Conservation (phyloP, 2,888 invertebrate species). For the Acrobasis suavella region DNA sequence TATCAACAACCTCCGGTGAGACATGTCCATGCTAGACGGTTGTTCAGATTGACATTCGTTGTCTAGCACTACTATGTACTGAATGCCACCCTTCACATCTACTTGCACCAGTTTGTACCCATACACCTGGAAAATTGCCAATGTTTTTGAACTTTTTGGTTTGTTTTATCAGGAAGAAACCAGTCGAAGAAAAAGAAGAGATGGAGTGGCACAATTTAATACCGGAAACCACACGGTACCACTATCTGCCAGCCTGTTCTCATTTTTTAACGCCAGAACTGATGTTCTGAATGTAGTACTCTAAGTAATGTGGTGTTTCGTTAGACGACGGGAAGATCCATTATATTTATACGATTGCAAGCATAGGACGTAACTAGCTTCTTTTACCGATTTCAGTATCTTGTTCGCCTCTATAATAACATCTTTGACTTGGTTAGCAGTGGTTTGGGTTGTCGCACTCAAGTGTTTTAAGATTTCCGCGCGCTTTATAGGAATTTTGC, state of each 20-base stretch:
- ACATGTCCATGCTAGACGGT: constrained; percentile 43
- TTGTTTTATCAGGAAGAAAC: too few relatives aligned
- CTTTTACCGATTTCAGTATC: constrained; percentile 52
- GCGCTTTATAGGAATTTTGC: constrained; percentile 67
- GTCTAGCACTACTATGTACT: constrained; percentile 58
- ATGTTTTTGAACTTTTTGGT: too few relatives aligned
- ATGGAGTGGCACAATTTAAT: too few relatives aligned
- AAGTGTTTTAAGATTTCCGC: constrained; percentile 63
- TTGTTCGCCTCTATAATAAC: constrained; percentile 58
- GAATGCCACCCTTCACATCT: constrained; percentile 50
- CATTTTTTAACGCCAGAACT: too few relatives aligned
- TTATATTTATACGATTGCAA: too few relatives aligned
- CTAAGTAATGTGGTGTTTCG: too few relatives aligned
- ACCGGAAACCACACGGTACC: too few relatives aligned
- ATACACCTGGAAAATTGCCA: constrained; percentile 62
- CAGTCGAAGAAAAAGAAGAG: too few relatives aligned
- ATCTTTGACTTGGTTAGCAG: constrained; percentile 45
- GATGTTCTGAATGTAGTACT: too few relatives aligned
- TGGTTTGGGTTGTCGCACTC: constrained; percentile 45
- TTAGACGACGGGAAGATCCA: too few relatives aligned
- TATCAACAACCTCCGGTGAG: constrained; percentile 62
- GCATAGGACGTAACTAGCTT: too few relatives aligned
- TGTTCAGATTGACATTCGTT: constrained; percentile 51
- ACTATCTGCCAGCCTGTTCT: too few relatives aligned
- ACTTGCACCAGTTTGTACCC: constrained; percentile 74